Conservation (phyloP, 1,140 invertebrate genomes). For the Zophobas atratus region DNA sequence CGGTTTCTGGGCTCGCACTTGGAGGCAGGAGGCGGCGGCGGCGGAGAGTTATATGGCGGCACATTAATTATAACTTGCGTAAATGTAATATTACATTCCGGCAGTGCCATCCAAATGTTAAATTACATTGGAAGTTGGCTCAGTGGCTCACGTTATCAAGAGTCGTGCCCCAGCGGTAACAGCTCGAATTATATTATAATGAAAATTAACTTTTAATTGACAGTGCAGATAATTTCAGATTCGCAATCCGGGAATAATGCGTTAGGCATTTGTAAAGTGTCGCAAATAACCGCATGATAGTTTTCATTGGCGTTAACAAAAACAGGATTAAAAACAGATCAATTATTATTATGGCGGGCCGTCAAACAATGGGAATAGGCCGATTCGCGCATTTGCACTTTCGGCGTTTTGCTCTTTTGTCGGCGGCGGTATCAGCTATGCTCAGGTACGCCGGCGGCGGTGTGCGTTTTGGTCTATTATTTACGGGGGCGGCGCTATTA, state of each 20-base stretch:
- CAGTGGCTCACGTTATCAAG: conserved; percentile 55
- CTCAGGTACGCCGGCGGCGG: conserved; percentile 48
- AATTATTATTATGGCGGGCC: conserved; percentile 55
- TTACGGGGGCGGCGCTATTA: conserved; percentile 10
- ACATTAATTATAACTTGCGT: conserved; percentile 57
- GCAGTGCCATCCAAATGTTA: conserved; percentile 61
- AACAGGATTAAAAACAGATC: conserved; percentile 55
- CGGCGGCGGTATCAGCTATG: conserved; percentile 43
- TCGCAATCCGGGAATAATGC: conserved; percentile 53
- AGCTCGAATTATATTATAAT: conserved; percentile 60
- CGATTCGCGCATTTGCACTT: conserved; percentile 32
- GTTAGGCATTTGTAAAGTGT: conserved; percentile 42
- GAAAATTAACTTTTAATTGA: conserved; percentile 64
- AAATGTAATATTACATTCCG: conserved; percentile 64
- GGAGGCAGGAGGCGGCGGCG: conserved; percentile 26
- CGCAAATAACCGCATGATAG: conserved; percentile 51
- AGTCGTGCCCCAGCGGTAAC: conserved; percentile 45
- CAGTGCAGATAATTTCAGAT: conserved; percentile 55
- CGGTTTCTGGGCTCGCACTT: conserved; percentile 39
- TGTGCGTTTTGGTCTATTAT: conserved; percentile 18
- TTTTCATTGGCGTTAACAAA: conserved; percentile 54
- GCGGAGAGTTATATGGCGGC: conserved; percentile 45
- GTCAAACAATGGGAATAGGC: conserved; percentile 43
- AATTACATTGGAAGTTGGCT: conserved; percentile 62
- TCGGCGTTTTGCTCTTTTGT: conserved; percentile 45